Base-by-base conservation (phyloP, 2,113 vertebrate genomes). In the Macrotus californicus region DNA sequence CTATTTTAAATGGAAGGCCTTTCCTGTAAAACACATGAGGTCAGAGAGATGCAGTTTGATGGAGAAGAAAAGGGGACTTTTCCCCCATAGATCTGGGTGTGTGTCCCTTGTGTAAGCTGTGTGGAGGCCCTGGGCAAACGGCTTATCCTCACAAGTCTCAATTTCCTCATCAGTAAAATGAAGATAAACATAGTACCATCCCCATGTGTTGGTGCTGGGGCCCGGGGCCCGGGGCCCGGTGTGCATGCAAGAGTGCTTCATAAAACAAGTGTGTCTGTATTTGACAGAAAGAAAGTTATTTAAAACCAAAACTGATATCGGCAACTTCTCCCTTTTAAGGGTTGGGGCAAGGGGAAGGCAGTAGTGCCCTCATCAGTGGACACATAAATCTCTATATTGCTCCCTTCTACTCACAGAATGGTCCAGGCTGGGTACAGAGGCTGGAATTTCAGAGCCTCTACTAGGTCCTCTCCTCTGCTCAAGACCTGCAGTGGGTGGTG, bases 241-340 rank as follows among this genome's bases (percentile, higher is more conserved):
- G 34, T 70, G 73, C 66, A 21, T 29, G 31, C 12, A 31, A 7
- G 24, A 52, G 15, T 39, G 29, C 73, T 89, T 89, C 75, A 64
- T 69, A 75, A 95, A 89, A 86, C 14, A 15, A 56, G 13, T 8
- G 56, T 80, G 43, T 70, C 61, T 56, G 41, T 54, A 66, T 82
- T 72, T 72, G 76, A 95, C 18, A 72, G 59, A 85, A 43, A 80
- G 70, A 69, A 75, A 85, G 72, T 77, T 66, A 72, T 94, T 96
- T 92, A 77, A 94, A 92, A 90, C 80, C 87, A 70, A 81, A 70
- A 69, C 64, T 50, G 48, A 36, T 70, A 21, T 61, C 56, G 79
- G 81, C 48, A 84, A 70, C 80, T 91, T 83, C 77, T 93, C 76
- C 85, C 89, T 93, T 94, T 90, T 92, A 95, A 95, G 95, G 81